Conservation (phyloP, 2,113 vertebrate species). For the Rhinogobius similis region DNA sequence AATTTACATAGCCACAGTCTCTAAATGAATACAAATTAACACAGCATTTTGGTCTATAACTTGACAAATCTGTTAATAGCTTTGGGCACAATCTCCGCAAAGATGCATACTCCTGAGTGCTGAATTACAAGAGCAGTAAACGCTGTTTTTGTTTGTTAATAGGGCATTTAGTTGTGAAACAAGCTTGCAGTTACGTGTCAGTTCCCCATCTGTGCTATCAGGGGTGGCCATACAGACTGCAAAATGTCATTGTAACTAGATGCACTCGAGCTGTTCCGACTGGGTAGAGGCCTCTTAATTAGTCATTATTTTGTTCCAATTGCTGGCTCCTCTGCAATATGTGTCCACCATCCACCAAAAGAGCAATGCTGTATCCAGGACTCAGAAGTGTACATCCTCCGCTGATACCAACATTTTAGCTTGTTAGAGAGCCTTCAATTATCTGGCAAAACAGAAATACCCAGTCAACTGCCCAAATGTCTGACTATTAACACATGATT, state of each 20-base stretch:
- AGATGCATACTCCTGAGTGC: neutral
- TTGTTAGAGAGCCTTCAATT: neutral
- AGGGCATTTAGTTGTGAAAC: neutral
- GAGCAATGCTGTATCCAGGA: neutral
- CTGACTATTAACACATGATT: neutral
- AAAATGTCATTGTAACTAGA: neutral
- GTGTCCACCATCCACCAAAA: neutral
- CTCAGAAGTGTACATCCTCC: no score
- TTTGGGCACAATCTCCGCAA: neutral
- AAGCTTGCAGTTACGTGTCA: neutral
- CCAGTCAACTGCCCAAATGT: neutral
- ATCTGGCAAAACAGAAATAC: neutral
- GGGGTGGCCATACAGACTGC: neutral
- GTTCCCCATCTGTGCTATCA: neutral
- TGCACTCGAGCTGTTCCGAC: neutral
- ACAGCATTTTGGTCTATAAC: neutral
- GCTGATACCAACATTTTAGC: neutral
- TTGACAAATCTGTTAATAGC: neutral
- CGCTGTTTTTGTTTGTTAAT: neutral
- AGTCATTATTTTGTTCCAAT: slow-evolving; percentile 1
- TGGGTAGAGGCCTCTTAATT: neutral
- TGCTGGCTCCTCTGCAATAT: neutral
- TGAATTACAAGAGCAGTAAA: neutral
- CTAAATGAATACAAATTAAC: slow-evolving; percentile 5
- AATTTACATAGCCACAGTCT: neutral